Evolutionary conservation across 2,113 vertebrate genomes (phyloP).

Genomic region (Meles meles): DNA sequence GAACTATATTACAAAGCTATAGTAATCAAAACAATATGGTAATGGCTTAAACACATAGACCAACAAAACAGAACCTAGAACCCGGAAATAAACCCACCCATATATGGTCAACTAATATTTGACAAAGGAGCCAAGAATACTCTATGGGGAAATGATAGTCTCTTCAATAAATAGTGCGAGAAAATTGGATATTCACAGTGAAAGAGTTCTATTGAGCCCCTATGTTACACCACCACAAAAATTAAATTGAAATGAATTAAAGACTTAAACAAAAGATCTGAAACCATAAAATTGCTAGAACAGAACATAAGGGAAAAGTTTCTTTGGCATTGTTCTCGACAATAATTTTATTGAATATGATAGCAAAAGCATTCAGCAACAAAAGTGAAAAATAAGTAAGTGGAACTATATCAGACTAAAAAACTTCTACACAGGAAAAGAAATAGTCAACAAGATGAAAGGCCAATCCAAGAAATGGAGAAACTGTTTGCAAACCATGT

Average conservation of each 20-base stretch:
- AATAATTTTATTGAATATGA: not conserved
- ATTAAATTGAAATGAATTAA: conserved; percentile 10
- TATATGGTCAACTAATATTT: not conserved
- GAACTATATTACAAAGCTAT: not conserved
- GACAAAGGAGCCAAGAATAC: not conserved
- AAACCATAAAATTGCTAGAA: not conserved
- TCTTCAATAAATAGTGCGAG: not conserved
- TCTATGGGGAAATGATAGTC: not conserved
- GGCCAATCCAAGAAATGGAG: not conserved
- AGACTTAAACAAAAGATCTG: not conserved
- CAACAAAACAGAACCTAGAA: not conserved
- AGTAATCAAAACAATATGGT: not conserved
- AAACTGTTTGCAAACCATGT: not conserved
- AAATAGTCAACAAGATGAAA: not conserved
- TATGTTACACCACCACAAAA: not conserved
- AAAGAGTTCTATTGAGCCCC: not conserved
- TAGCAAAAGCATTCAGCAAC: not conserved
- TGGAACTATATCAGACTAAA: not conserved
- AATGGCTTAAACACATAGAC: not conserved
- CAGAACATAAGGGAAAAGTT: not conserved
- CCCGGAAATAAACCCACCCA: not conserved
- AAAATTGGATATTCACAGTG: not conserved
- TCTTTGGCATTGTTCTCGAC: not conserved
- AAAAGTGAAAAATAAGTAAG: not conserved
- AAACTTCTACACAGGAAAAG: not conserved